Evolutionary conservation across 2,888 invertebrate genomes (phyloP), one percentile per base, ranked within the genome.

Genomic region (Hyposoter didymator): DNA sequence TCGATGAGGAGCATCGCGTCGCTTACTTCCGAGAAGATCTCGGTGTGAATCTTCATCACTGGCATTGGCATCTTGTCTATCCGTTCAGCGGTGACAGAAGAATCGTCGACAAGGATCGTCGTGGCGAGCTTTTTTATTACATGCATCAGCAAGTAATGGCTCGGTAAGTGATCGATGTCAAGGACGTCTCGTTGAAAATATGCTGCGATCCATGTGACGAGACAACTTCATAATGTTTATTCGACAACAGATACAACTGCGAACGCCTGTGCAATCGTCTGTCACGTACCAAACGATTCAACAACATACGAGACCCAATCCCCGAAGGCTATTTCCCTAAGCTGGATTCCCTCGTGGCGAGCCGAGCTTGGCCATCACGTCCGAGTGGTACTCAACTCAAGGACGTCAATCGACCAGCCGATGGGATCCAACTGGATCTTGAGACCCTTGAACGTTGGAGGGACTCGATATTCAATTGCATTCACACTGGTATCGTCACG

Each of bases 1-100:
- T 95, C 3, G 97, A 98, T 90, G 96, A 96, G 0, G 98, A 98
- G 90, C 97, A 98, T 93, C 95, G 96, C 6, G 93, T 97, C 84
- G 97, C 97, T 45, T 98, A 98, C 94, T 98, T 97, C 95, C 95
- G 98, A 59, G 98, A 98, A 92, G 98, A 98, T 93, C 95, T 97
- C 85, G 97, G 97, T 87, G 95, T 98, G 89, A 98, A 98, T 94
- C 96, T 97, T 74, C 98, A 98, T 93, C 98, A 98, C 92, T 98
- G 98, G 98, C 98, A 98, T 92, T 98, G 98, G 98, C 98, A 98
- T 93, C 95, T 98, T 88, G 97, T 98, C 2, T 98, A 98, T 93
- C 98, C 98, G 0, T 96, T 96, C 93, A 96, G 96, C 88, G 95
- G 96, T 0, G 94, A 95, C 0, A 94, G 95, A 88, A 93, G 94